Evolutionary conservation across 2,888 invertebrate species (phyloP), one percentile per base, ranked within the genome.

Genomic region (Dilophus febrilis): DNA sequence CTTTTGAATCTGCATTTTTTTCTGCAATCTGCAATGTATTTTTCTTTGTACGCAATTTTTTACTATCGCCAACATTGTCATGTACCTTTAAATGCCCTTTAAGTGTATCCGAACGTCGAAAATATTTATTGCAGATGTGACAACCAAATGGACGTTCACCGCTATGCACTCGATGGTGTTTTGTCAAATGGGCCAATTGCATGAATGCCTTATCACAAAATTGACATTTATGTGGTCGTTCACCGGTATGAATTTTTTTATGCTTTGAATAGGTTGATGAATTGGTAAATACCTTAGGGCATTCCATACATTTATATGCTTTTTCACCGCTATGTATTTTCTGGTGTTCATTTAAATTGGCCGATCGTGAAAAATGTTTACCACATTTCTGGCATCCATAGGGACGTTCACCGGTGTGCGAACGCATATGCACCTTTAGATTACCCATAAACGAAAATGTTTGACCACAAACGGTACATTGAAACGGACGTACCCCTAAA

Each of bases 191-290:
- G 3, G 29, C 37, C 14, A 32, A 22, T 14, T 46, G 44, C 1
- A 40, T 31, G 28, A 46, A 46, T n/a, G n/a, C 18, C 18, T 41
- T 42, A 12, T 32, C 40, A 34, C 46, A 46, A 22, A 46, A 19
- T 18, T 32, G n/a, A 28, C 46, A 46, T 12, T 45, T 42, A 30
- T 40, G 33, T n/a, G 42, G 43, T 8, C 41, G 40, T 12, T 44
- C 41, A 11, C 42, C 44, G 7, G 37, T 41, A 18, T 45, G 46
- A 5, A 42, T 42, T 38, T 42, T 45, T 34, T 37, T 37, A 37
- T 45, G 46, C 11, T 45, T 42, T 3, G 27, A 22, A 13, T 35
- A 41, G 1, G 40, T 32, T 3, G 44, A 40, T 6, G 39, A 28
- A 31, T 38, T 42, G 2, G 32, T 33, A 32, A 37, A 39, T 28